A percentile compares a stretch with the other conserved stretches of the same genome.
These are phyloP conservation scores for Benitochromis conjunctus DNA, from an alignment of 2,113 vertebrate species.

Conservation along the genomic window DNA sequence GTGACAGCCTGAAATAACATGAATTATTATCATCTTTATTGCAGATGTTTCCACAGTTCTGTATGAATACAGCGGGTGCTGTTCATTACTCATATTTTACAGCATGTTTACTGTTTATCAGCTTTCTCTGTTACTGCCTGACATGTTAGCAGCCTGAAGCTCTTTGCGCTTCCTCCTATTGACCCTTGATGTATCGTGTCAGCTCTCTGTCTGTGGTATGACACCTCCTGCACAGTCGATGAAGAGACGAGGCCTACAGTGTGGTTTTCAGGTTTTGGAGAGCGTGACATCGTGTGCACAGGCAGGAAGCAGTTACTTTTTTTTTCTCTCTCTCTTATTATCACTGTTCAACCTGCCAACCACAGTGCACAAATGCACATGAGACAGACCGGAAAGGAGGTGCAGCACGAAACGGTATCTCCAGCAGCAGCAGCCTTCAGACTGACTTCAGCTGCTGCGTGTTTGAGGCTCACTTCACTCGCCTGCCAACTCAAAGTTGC, in stretches of 20 bases:
- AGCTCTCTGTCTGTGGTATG: neutral
- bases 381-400: slow-evolving; percentile 39
- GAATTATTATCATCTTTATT: neutral
- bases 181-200: neutral
- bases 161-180: neutral
- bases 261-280: neutral
- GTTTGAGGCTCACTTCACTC: neutral
- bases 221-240: neutral
- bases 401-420: neutral
- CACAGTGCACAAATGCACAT: slow-evolving; percentile 47
- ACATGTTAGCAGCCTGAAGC: neutral
- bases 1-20: neutral
- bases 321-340: neutral
- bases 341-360: slow-evolving; percentile 27
- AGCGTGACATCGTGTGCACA: neutral
- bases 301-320: neutral
- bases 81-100: neutral
- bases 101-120: neutral
- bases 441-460: neutral
- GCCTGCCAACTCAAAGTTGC: neutral
- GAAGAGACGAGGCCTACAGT: neutral
- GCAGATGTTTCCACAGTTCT: neutral
- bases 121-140: neutral
- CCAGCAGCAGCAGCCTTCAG: neutral
- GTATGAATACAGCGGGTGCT: neutral